These are phyloP conservation scores for Spodoptera picta DNA, from an alignment of 2,888 invertebrate species.

Conservation along the genomic window DNA sequence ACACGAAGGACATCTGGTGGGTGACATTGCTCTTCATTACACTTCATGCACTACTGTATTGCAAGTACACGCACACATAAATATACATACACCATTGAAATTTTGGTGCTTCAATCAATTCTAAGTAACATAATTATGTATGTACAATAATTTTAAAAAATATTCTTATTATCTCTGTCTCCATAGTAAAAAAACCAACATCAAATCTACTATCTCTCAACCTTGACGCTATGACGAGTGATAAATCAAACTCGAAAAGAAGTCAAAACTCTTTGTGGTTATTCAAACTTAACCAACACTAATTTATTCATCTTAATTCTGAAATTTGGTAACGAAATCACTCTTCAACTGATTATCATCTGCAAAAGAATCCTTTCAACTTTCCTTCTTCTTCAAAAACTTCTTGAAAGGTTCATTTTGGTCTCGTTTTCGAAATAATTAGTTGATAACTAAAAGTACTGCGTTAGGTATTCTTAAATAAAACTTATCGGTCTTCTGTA, in stretches of 20 bases:
- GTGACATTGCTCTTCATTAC: too few relatives aligned
- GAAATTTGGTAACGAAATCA: constrained; percentile 33
- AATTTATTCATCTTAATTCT: constrained; percentile 26
- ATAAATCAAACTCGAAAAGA: constrained; percentile 17
- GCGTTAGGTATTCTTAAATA: background rate
- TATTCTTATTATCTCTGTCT: too few relatives aligned
- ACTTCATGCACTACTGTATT: too few relatives aligned
- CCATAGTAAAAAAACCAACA: background rate
- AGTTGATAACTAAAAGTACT: constrained; percentile 4
- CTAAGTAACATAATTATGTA: too few relatives aligned
- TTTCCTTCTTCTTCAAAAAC: constrained; percentile 36
- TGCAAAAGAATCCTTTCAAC: constrained; percentile 38
- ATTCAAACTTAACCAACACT: constrained; percentile 29
- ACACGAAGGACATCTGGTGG: too few relatives aligned
- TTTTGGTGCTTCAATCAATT: too few relatives aligned
- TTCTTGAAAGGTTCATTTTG: constrained; percentile 28
- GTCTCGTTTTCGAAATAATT: constrained; percentile 15
- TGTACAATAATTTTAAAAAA: too few relatives aligned
- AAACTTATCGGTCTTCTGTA: too few relatives aligned
- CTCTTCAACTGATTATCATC: constrained; percentile 25
- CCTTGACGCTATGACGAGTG: background rate
- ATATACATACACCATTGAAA: too few relatives aligned
- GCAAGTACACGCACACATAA: too few relatives aligned
- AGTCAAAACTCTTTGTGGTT: constrained; percentile 12
- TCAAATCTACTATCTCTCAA: too few relatives aligned